Evolutionary conservation across 2,888 invertebrate genomes (phyloP).

Genomic region (Eubasilissa splendida): DNA sequence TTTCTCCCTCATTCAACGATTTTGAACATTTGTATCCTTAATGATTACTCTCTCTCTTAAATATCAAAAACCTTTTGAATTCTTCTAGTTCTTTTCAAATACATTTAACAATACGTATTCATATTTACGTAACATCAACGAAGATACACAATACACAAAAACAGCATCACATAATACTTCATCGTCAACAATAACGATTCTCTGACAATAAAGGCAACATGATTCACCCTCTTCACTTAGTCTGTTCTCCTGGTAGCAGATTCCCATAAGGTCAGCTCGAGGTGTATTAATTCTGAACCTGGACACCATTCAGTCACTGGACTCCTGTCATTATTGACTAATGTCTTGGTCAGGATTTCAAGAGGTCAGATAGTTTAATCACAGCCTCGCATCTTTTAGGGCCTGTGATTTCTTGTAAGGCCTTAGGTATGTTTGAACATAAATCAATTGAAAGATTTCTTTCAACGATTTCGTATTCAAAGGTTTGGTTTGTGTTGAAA

Average conservation of each 20-base stretch:
- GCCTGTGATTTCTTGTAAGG: neutral
- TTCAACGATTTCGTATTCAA: too few relatives aligned
- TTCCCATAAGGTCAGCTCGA: neutral
- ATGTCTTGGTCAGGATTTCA: conserved; percentile 8
- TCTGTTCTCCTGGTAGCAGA: conserved; percentile 17
- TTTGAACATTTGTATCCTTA: too few relatives aligned
- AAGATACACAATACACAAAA: too few relatives aligned
- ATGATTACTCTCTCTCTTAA: too few relatives aligned
- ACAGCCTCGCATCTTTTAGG: neutral
- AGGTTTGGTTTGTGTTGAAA: too few relatives aligned
- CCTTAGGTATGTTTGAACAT: too few relatives aligned
- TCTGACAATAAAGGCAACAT: neutral
- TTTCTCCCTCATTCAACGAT: too few relatives aligned
- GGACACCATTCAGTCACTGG: conserved; percentile 18
- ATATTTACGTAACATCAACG: too few relatives aligned
- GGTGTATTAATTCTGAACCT: conserved; percentile 2
- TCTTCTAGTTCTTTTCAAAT: too few relatives aligned
- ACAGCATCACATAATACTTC: neutral
- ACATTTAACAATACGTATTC: too few relatives aligned
- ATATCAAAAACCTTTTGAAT: too few relatives aligned
- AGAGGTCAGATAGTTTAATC: conserved; percentile 22
- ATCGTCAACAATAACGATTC: neutral
- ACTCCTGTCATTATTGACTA: conserved; percentile 26
- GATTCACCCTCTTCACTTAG: conserved; percentile 11
- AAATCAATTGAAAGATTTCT: too few relatives aligned